Percentiles rank a stretch among this genome's conserved stretches.
Conservation (phyloP, 2,113 vertebrate genomes). For the Tragelaphus imberbis region DNA sequence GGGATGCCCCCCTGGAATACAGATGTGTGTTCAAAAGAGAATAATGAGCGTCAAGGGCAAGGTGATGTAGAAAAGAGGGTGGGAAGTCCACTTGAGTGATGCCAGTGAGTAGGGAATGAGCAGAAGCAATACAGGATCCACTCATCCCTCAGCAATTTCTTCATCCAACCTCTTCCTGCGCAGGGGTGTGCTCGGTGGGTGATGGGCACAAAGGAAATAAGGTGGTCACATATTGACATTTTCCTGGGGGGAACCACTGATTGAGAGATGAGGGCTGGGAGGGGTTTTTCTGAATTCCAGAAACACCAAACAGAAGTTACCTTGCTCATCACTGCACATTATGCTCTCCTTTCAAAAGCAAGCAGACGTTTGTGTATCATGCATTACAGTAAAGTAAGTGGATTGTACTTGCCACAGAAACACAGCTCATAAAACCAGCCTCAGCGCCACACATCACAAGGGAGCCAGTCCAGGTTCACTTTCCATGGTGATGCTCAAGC, state of each 20-base stretch:
- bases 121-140: rapidly evolving
- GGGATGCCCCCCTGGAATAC: not conserved
- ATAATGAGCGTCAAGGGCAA: not conserved
- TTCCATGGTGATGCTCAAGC: rapidly evolving
- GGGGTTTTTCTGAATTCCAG: not conserved
- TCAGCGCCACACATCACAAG: rapidly evolving
- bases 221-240: rapidly evolving
- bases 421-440: rapidly evolving
- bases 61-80: not conserved
- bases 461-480: not conserved
- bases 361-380: rapidly evolving
- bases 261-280: not conserved
- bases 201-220: no score
- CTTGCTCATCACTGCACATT: not conserved
- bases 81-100: rapidly evolving
- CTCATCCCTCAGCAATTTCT: not conserved
- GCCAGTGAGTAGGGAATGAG: rapidly evolving
- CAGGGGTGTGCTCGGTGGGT: rapidly evolving
- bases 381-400: rapidly evolving
- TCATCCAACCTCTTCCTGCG: rapidly evolving
- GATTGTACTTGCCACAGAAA: rapidly evolving
- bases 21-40: rapidly evolving
- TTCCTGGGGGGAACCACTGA: not conserved
- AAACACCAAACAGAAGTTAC: rapidly evolving
- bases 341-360: rapidly evolving